Conservation (phyloP, 2,888 invertebrate species). For the Galeruca laticollis region DNA sequence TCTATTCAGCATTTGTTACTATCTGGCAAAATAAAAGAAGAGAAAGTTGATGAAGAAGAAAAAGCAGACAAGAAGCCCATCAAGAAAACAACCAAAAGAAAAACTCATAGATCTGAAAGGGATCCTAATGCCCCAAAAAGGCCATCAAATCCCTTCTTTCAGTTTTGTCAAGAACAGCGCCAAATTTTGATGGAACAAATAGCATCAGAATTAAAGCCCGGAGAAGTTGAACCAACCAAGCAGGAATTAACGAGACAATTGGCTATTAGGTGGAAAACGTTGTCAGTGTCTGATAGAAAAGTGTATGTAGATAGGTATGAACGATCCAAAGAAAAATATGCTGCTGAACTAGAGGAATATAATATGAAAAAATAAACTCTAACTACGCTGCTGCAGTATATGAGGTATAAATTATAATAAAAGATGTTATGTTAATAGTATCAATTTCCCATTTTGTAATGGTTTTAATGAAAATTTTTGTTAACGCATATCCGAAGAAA, state of each 20-base stretch:
- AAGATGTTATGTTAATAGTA: too few relatives aligned
- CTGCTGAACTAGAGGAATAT: conserved; percentile 78
- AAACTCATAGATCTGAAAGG: conserved; percentile 71
- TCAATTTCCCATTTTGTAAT: too few relatives aligned
- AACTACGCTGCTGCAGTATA: too few relatives aligned
- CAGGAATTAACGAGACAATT: conserved; percentile 81
- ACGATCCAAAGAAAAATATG: conserved; percentile 82
- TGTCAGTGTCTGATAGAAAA: conserved; percentile 78
- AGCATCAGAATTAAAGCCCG: conserved; percentile 70
- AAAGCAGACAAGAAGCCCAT: conserved; percentile 60
- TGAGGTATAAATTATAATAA: too few relatives aligned
- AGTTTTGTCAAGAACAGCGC: conserved; percentile 83
- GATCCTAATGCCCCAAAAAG: conserved; percentile 85
- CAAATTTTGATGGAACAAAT: conserved; percentile 79
- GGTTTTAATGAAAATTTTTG: too few relatives aligned
- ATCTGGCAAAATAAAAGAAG: conserved; percentile 60
- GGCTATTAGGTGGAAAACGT: conserved; percentile 80
- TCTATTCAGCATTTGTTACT: conserved; percentile 55
- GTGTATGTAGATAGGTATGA: conserved; percentile 81
- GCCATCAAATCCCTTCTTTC: conserved; percentile 85
- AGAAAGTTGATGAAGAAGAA: conserved; percentile 58
- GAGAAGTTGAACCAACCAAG: conserved; percentile 78
- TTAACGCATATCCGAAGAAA: too few relatives aligned
- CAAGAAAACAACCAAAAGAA: conserved; percentile 64
- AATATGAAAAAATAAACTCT: conserved; percentile 65